Percentiles rank a stretch among this genome's conserved stretches.
Evolutionary conservation across 2,113 vertebrate genomes (phyloP).

Genomic region (Xerus inauris): DNA sequence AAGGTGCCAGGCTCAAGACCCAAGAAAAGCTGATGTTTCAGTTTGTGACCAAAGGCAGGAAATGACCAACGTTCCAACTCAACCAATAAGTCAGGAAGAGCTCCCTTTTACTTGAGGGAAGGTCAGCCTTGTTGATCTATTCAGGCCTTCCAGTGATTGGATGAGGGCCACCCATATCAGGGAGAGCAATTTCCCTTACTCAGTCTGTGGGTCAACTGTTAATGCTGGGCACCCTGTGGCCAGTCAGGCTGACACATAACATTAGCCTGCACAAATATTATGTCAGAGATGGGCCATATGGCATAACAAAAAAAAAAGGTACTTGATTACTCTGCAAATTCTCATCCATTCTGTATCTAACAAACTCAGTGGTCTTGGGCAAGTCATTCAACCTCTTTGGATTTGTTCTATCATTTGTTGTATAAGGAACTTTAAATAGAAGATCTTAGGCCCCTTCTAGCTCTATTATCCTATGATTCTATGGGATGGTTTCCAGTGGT

Average conservation of each 20-base stretch:
- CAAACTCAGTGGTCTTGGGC: background rate
- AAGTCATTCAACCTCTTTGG: background rate
- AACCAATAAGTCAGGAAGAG: background rate
- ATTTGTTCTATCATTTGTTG: background rate
- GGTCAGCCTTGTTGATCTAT: background rate
- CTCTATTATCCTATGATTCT: background rate
- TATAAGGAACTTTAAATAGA: background rate
- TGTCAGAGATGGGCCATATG: background rate
- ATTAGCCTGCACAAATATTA: background rate
- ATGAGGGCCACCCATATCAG: background rate
- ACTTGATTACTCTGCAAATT: background rate
- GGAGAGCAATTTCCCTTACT: background rate
- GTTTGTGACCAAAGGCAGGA: background rate
- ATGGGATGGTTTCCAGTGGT: background rate
- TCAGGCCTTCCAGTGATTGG: background rate
- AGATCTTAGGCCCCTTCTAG: background rate
- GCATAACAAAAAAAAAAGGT: background rate
- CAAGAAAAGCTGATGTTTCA: background rate
- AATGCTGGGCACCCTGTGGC: background rate
- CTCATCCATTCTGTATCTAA: background rate
- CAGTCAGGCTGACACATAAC: background rate
- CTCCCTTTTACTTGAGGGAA: background rate
- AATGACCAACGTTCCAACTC: background rate
- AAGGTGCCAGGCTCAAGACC: background rate
- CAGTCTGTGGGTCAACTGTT: background rate